Conservation (phyloP, 2,797 vertebrate genomes). For the Malurus splendens region DNA sequence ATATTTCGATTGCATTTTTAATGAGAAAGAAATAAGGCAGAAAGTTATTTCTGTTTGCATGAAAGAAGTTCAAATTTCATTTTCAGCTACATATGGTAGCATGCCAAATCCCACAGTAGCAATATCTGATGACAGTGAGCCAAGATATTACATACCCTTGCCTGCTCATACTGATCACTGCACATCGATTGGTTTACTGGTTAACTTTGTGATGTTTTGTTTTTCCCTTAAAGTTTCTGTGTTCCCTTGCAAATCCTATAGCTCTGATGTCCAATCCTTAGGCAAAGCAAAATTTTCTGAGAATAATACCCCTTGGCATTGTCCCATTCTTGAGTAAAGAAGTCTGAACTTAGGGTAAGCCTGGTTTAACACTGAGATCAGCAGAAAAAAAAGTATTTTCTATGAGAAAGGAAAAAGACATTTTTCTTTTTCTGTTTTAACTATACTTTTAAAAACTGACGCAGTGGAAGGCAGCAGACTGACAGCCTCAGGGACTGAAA, state of each 20-base stretch:
- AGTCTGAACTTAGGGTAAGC: not conserved
- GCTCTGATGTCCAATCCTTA: not conserved
- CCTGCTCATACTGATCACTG: conserved; percentile 12
- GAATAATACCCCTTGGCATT: not conserved
- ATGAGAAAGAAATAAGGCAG: conserved; percentile 24
- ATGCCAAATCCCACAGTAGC: conserved; percentile 10
- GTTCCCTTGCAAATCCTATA: not conserved
- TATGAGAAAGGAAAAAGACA: not conserved
- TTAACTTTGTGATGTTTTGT: not conserved
- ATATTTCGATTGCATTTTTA: conserved; percentile 19
- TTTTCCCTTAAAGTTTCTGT: not conserved
- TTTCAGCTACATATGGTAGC: conserved; percentile 32
- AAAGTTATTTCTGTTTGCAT: conserved; percentile 13
- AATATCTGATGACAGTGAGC: not conserved
- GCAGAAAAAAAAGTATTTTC: not conserved
- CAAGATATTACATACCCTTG: conserved; percentile 1
- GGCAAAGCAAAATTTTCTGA: not conserved
- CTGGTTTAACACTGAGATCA: not conserved
- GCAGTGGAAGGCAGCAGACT: not conserved
- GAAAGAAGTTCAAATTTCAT: conserved; percentile 9
- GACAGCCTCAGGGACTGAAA: not conserved
- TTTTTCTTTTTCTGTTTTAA: not conserved
- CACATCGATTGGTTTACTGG: not conserved
- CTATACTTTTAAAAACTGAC: not conserved
- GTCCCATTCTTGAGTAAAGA: not conserved